These are phyloP conservation scores for Ennomos quercinarius DNA, from an alignment of 2,888 invertebrate genomes.

Conservation along the genomic window DNA sequence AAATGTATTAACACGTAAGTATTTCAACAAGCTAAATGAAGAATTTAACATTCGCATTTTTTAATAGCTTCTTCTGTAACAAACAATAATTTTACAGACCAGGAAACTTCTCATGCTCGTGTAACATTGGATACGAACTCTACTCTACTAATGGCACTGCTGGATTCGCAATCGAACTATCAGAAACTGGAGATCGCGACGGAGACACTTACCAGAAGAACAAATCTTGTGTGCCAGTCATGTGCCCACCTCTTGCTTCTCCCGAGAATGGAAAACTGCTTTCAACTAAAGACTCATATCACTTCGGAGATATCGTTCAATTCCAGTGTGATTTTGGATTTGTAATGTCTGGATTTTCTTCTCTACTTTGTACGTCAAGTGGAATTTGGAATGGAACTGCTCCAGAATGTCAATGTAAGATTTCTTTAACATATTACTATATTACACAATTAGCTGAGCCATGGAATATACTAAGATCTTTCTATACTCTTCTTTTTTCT, in stretches of 20 bases:
- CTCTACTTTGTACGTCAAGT: constrained; percentile 94
- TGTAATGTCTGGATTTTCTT: constrained; percentile 94
- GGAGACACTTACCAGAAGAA: constrained; percentile 96
- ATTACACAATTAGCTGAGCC: not conserved
- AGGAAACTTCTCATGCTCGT: constrained; percentile 94
- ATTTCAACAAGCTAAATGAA: constrained; percentile 1
- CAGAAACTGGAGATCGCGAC: constrained; percentile 94
- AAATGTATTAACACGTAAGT: constrained; percentile 93
- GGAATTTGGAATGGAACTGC: constrained; percentile 97
- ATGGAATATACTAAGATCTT: not conserved
- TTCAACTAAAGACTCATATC: constrained; percentile 92
- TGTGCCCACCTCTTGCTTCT: constrained; percentile 91
- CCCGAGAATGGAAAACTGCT: constrained; percentile 95
- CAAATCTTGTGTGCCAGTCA: constrained; percentile 97
- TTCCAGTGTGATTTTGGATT: constrained; percentile 98
- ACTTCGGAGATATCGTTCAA: constrained; percentile 94
- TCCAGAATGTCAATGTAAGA: constrained; percentile 96
- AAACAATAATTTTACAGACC: constrained; percentile 81
- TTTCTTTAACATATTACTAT: not conserved
- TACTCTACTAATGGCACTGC: constrained; percentile 96
- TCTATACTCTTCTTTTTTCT: constrained; percentile 4
- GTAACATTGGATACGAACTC: constrained; percentile 96
- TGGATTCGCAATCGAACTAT: constrained; percentile 91
- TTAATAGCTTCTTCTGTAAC: not conserved
- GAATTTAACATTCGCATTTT: no score